Conservation (phyloP, 1,140 invertebrate species). For the Penaeus chinensis region DNA sequence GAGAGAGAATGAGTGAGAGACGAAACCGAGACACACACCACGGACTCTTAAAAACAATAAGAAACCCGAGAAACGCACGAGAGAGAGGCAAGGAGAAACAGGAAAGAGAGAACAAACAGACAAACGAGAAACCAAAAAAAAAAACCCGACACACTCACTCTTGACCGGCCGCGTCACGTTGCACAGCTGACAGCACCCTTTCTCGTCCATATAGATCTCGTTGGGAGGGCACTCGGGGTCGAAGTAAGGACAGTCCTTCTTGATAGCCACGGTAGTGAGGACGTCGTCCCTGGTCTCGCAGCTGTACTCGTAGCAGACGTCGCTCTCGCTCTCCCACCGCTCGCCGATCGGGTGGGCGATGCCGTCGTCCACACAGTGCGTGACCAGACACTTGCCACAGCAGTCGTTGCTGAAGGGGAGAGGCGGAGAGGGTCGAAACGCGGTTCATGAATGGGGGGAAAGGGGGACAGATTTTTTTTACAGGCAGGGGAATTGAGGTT, state of each 20-base stretch:
- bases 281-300: constrained; percentile 63
- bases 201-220: constrained; percentile 61
- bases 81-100: too few relatives aligned
- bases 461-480: too few relatives aligned
- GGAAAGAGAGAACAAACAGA: background rate
- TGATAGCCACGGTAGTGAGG: constrained; percentile 55
- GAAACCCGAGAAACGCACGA: too few relatives aligned
- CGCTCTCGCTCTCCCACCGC: constrained; percentile 63
- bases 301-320: constrained; percentile 64
- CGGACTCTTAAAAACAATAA: too few relatives aligned
- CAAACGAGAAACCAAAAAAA: background rate
- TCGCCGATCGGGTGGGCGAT: constrained; percentile 69
- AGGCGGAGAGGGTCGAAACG: background rate
- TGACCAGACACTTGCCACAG: constrained; percentile 79
- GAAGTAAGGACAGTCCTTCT: constrained; percentile 61
- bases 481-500: too few relatives aligned
- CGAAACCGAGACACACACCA: too few relatives aligned
- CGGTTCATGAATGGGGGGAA: too few relatives aligned
- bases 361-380: constrained; percentile 75
- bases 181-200: constrained; percentile 65
- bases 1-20: too few relatives aligned
- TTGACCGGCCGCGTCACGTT: constrained; percentile 60
- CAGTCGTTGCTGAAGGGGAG: constrained; percentile 70
- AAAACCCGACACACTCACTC: constrained; percentile 44
- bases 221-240: constrained; percentile 63